Evolutionary conservation across 2,888 invertebrate genomes (phyloP).

Genomic region (Thyatira batis): DNA sequence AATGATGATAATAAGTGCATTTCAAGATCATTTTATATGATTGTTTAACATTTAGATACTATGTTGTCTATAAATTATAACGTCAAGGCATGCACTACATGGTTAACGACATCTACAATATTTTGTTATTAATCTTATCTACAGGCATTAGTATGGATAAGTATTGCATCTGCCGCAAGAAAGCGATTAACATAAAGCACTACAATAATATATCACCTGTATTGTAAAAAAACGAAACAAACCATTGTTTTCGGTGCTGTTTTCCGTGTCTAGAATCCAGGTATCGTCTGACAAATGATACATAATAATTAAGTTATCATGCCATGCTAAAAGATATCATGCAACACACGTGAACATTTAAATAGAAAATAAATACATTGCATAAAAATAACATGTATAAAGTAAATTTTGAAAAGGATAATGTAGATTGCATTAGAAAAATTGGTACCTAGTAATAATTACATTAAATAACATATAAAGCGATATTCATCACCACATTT

Average conservation of each 20-base stretch:
- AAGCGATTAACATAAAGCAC: conserved; percentile 47
- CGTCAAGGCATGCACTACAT: neutral
- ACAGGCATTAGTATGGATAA: conserved; percentile 13
- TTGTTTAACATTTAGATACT: neutral
- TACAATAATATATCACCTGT: conserved; percentile 38
- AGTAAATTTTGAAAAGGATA: neutral
- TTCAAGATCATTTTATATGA: neutral
- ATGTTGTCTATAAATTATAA: neutral
- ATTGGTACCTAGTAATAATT: neutral
- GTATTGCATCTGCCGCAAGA: conserved; percentile 31
- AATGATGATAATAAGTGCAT: neutral
- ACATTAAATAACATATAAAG: neutral
- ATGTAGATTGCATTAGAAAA: neutral
- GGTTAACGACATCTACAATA: neutral
- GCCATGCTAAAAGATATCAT: conserved; percentile 76
- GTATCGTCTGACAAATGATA: conserved; percentile 80
- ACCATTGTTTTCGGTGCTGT: conserved; percentile 73
- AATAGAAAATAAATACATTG: conserved; percentile 32
- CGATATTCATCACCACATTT: conserved; percentile 9
- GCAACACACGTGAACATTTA: conserved; percentile 60
- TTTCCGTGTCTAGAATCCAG: conserved; percentile 79
- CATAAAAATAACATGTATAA: neutral
- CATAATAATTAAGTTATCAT: conserved; percentile 76
- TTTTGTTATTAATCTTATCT: conserved; percentile 4
- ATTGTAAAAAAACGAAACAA: conserved; percentile 69